A percentile compares a stretch with the other conserved stretches of the same genome.
Conservation (phyloP, 2,113 vertebrate species). For the Cranoglanis bouderius region DNA sequence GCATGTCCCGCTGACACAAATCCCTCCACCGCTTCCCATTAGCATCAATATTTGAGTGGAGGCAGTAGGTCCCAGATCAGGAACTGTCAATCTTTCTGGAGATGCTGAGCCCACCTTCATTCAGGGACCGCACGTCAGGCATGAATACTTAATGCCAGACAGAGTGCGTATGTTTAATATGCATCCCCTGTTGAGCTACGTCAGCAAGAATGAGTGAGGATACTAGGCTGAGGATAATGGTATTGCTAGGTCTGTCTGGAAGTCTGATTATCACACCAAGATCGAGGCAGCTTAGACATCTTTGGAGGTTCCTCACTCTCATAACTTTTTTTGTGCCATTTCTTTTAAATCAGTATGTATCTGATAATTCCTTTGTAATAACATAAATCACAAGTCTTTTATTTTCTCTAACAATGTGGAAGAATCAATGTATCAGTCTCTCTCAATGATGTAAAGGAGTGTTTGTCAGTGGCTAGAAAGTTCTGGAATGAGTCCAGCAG, state of each 20-base stretch:
- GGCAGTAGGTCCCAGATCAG: conserved; percentile 23
- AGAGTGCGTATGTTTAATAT: conserved; percentile 40
- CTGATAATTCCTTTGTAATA: neutral
- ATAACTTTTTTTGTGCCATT: neutral
- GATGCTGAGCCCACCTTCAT: conserved; percentile 47
- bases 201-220: conserved; percentile 37
- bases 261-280: neutral
- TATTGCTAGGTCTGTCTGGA: conserved; percentile 27
- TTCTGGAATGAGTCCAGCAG: neutral
- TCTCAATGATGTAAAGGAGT: neutral
- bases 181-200: conserved; percentile 22
- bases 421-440: neutral
- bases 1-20: conserved; percentile 48
- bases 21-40: conserved; percentile 50
- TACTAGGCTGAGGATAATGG: conserved; percentile 2
- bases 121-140: conserved; percentile 33
- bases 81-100: conserved; percentile 36
- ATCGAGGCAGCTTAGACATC: neutral
- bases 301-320: neutral
- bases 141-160: conserved; percentile 44
- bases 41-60: conserved; percentile 52
- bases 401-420: neutral
- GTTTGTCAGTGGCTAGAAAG: neutral
- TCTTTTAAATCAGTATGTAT: neutral
- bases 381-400: neutral